Evolutionary conservation across 2,113 vertebrate species (phyloP), one percentile per base, ranked within the genome.

Genomic region (Lutjanus erythropterus): DNA sequence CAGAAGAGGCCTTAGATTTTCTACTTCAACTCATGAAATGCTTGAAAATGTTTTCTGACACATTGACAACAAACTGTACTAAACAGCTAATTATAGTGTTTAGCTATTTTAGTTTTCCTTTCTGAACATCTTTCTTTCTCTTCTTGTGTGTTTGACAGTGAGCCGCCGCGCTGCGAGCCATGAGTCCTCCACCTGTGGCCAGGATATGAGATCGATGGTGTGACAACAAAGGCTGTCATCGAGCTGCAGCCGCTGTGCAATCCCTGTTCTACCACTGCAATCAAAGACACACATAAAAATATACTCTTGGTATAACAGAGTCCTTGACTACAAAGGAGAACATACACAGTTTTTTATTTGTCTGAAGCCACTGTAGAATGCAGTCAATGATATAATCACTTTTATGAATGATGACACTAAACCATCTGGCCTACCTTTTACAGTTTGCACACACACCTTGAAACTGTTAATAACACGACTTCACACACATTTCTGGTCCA

Each of bases 151-250:
- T 84, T 59, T 85, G 31, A 76, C 25, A 85, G 85, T 75, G 84
- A 88, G 46, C 83, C 3, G 3, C 74, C 5, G 21, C 27, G 31
- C 65, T 68, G 60, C 46, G 10, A 84, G 60, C 71, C 64, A 67
- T 21, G 65, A 85, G 49, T 78, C 78, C 60, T 77, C 73, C 78
- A 77, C 65, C 76, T 59, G 71, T 79, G 61, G 70, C 73, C 86
- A 88, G 70, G 71, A 91, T 89, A 82, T 88, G 85, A 93, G 67
- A 82, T 83, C 21, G 53, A 81, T 68, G 41, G 75, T 71, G 65
- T 85, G 82, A 90, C 77, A 85, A 71, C 55, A 78, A 83, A 87
- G 73, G 53, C 71, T 12, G 5, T 78, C 71, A 59, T 59, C n/a
- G 2, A 85, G 49, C 82, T 39, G 39, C 67, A 71, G 64, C 71